Evolutionary conservation across 2,797 vertebrate genomes (phyloP), one percentile per base, ranked within the genome.

Genomic region (Lepilemur septentrionalis): DNA sequence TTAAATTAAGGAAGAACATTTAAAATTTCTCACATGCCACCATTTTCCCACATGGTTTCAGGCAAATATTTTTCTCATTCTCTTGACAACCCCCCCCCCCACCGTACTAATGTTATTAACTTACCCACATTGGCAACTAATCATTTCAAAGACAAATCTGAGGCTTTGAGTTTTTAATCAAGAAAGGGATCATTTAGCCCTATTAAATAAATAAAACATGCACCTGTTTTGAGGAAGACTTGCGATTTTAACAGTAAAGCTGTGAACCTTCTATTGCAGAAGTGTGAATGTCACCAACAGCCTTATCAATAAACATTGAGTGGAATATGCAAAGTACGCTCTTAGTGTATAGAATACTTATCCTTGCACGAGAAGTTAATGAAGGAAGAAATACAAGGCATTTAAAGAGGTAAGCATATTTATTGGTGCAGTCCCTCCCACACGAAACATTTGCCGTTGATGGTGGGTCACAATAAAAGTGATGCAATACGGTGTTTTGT

Each of bases 111-210:
- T 88, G 5, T 35, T 57, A 83, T 73, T 87, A 73, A 76, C 76
- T 86, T 73, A 94, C 25, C 52, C 14, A 76, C 10, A 30, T 10
- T 32, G 48, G 35, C 13, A 69, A 76, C 35, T 52, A 50, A 76
- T 80, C 23, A 79, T 93, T 91, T 89, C 84, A 85, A 95, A 93
- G 81, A 92, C n/a, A 76, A 61, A 13, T 87, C 52, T 91, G 85
- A 91, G 11, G 72, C 67, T 90, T 94, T 81, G 65, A 55, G 43
- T 75, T 95, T 81, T 82, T 65, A 63, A 76, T 92, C 50, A 87
- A 96, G 82, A 65, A 75, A 89, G 93, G 63, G 17, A 67, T 65
- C 22, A 72, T 28, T 76, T 30, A 90, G 52, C 13, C 50, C 17
- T 59, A 55, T 43, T 84, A 94, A 95, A 35, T 28, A 96, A 83